A percentile compares a stretch with the other conserved stretches of the same genome.
Conservation (phyloP, 2,113 vertebrate species). For the Nannospalax galili region DNA sequence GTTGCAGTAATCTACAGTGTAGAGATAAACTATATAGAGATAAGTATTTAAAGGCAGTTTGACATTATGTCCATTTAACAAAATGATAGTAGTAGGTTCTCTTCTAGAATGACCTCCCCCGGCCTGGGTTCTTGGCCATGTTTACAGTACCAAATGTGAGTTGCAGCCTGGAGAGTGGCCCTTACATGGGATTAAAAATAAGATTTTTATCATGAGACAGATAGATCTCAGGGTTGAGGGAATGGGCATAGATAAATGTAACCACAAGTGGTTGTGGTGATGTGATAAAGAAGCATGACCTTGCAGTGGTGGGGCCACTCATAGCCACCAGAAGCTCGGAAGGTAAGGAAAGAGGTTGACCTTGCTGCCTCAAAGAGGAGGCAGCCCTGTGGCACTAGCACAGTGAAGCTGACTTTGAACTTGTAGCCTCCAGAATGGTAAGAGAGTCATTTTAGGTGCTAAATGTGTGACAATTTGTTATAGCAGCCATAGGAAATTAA, state of each 20-base stretch:
- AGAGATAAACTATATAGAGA: too few species aligned
- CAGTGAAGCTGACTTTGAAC: fast-evolving
- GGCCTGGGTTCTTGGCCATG: not conserved
- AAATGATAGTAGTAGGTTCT: not conserved
- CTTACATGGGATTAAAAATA: too few species aligned
- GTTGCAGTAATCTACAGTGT: not conserved
- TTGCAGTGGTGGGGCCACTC: fast-evolving
- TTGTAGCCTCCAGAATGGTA: not conserved
- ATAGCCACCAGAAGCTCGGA: not conserved
- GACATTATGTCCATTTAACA: not conserved
- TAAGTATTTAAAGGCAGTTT: not conserved
- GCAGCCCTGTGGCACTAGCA: too few species aligned
- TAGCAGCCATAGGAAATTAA: not conserved
- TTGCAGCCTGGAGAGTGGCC: not conserved
- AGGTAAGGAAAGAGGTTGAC: too few species aligned
- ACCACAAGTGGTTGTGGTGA: not conserved
- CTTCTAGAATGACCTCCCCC: not conserved
- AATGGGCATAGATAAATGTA: not conserved
- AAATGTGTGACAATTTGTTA: not conserved
- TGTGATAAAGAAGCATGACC: not conserved
- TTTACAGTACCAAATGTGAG: not conserved
- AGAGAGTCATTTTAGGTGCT: not conserved
- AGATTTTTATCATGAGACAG: too few species aligned
- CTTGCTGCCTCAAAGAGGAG: not conserved
- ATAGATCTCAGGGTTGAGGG: not conserved